Percentiles rank a stretch among this genome's conserved stretches.
phyloP scores from a whole-genome alignment of 2,113 vertebrate genomes.

The Theropithecus gelada region DNA sequence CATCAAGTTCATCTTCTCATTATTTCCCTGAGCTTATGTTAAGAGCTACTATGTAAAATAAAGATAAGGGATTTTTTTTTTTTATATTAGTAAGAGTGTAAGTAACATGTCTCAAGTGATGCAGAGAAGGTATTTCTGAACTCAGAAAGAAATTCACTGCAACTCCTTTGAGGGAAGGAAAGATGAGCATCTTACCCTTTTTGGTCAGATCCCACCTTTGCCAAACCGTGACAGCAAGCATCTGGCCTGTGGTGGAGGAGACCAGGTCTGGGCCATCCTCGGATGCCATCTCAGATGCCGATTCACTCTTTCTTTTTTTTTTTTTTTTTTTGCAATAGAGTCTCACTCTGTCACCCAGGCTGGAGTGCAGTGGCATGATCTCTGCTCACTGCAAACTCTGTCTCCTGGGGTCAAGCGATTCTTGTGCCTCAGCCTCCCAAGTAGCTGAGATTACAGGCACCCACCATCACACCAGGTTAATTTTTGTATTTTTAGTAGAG shows the following conservation, averaged over 20 bases:
- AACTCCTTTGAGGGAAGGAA: not conserved
- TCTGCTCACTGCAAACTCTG: no score
- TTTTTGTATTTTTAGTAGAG: no score
- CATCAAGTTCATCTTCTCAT: not conserved
- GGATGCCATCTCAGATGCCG: not conserved
- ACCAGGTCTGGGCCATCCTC: not conserved
- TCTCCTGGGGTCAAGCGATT: no score
- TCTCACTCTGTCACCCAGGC: no score
- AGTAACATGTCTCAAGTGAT: not conserved
- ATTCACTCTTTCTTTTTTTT: no score
- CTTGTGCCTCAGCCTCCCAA: no score
- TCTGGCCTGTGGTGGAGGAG: not conserved
- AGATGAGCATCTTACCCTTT: not conserved
- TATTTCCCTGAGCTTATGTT: not conserved
- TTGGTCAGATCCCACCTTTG: not conserved
- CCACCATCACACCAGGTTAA: no score
- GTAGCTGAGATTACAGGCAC: no score
- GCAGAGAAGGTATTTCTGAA: not conserved
- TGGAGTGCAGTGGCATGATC: no score
- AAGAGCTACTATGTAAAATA: not conserved
- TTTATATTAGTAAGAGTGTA: not conserved
- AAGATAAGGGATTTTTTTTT: conserved; percentile 23
- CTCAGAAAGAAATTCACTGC: not conserved
- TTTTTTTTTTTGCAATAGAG: no score
- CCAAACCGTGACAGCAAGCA: not conserved